Evolutionary conservation across 2,797 vertebrate genomes (phyloP), one percentile per base, ranked within the genome.

Genomic region (Percopsis omiscomaycus): DNA sequence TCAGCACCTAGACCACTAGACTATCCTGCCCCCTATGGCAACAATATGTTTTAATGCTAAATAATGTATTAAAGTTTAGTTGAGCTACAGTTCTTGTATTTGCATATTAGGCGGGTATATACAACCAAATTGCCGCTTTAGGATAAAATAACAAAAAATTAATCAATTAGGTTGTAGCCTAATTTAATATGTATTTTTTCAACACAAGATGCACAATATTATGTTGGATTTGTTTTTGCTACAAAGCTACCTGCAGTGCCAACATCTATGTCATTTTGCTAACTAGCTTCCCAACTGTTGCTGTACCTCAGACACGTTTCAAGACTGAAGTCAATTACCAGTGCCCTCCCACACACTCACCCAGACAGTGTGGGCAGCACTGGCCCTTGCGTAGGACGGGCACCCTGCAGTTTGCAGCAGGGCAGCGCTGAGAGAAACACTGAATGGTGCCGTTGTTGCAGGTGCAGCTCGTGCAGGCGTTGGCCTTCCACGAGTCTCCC

Each of bases 381-480:
- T 94, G 93, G 78, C 93, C 93, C 79, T 94, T 94, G 68, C 92
- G 90, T 64, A 94, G 84, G 52, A 94, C 90, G 3, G 93, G 93
- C 55, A 94, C 90, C 71, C 92, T 81, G 86, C 93, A 94, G 77
- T 77, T 86, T 69, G 89, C 90, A 6, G 89, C 75, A 0, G 90
- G 91, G 72, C 93, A 94, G 59, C 78, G 87, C 81, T 93, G 92
- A 2, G 91, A 92, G 87, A 94, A 94, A 74, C 93, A 94, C 86
- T 90, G 89, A 80, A 94, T 86, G 68, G 86, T 93, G 77, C 92
- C 92, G 64, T 92, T 92, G 74, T 81, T 90, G 86, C 93, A 94
- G 77, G 89, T 89, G 83, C 93, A 94, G 89, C 93, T 94, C 80
- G 91, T 94, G 87, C 93, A 94, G 75, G 91, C 90, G 56, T 94